These are phyloP conservation scores for Toxotes lorentzi DNA, from an alignment of 2,797 vertebrate species.

Conservation along the genomic window DNA sequence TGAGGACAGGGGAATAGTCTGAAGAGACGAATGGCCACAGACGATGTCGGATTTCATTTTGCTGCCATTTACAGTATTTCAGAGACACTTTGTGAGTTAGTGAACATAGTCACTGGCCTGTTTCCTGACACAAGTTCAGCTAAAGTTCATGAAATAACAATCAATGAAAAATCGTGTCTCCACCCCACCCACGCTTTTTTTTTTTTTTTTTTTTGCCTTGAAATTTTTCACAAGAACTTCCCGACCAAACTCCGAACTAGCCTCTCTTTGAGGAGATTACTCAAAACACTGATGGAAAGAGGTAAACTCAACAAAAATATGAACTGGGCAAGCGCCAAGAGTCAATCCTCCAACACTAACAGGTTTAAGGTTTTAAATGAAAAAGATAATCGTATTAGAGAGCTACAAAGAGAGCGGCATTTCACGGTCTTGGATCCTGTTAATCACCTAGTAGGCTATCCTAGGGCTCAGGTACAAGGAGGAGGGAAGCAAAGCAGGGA, in stretches of 20 bases:
- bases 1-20: slow-evolving; percentile 1
- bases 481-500: slow-evolving; percentile 20
- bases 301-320: slow-evolving; percentile 76
- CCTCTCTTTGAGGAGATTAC: slow-evolving; percentile 58
- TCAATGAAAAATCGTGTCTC: slow-evolving; percentile 14
- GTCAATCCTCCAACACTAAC: slow-evolving; percentile 85
- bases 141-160: slow-evolving; percentile 41
- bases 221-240: slow-evolving; percentile 23
- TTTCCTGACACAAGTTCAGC: slow-evolving; percentile 43
- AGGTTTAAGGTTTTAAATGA: slow-evolving; percentile 85
- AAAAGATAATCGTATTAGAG: slow-evolving; percentile 84
- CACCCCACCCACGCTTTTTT: no score
- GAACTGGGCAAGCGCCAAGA: slow-evolving; percentile 78
- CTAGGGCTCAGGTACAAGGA: slow-evolving; percentile 71
- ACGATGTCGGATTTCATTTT: slow-evolving; percentile 16
- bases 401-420: slow-evolving; percentile 73
- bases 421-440: slow-evolving; percentile 74
- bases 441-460: slow-evolving; percentile 77
- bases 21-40: slow-evolving; percentile 13
- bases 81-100: slow-evolving; percentile 18
- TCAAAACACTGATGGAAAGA: slow-evolving; percentile 59
- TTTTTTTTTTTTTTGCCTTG: not conserved
- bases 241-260: slow-evolving; percentile 16
- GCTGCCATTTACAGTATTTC: slow-evolving; percentile 20
- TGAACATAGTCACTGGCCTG: slow-evolving; percentile 24